Evolutionary conservation across 2,797 vertebrate genomes (phyloP).

Genomic region (Cossypha caffra): DNA sequence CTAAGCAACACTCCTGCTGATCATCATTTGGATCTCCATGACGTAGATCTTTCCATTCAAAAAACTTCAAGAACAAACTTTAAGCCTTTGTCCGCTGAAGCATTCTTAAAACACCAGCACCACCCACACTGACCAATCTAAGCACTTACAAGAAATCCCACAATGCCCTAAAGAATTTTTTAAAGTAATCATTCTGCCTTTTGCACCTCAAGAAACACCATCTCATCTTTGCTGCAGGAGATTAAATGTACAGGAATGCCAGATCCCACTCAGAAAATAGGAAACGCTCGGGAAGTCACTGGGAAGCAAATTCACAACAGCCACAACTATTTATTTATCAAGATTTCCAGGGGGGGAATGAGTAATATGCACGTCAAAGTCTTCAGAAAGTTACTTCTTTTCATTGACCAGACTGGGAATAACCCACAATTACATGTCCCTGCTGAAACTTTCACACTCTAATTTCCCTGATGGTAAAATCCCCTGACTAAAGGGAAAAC

Average conservation of each 20-base stretch:
- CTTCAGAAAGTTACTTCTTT: background rate
- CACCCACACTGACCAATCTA: background rate
- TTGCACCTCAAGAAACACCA: background rate
- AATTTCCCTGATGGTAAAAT: background rate
- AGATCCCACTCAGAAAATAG: background rate
- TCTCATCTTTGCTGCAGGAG: background rate
- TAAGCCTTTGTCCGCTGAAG: background rate
- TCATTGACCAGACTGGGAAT: background rate
- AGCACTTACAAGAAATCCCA: background rate
- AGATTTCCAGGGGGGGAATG: rapidly evolving
- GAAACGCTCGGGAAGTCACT: rapidly evolving
- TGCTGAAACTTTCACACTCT: background rate
- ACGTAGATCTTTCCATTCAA: background rate
- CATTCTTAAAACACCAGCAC: background rate
- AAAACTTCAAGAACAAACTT: background rate
- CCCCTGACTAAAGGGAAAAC: background rate
- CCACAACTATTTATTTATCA: background rate
- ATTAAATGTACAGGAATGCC: background rate
- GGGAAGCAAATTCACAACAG: background rate
- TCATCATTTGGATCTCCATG: background rate
- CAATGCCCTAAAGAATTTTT: background rate
- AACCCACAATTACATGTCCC: background rate
- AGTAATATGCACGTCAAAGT: background rate
- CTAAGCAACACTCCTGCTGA: background rate
- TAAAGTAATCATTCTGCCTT: background rate